Conservation (phyloP, 1,140 invertebrate genomes). For the Lasioglossum baleicum region DNA sequence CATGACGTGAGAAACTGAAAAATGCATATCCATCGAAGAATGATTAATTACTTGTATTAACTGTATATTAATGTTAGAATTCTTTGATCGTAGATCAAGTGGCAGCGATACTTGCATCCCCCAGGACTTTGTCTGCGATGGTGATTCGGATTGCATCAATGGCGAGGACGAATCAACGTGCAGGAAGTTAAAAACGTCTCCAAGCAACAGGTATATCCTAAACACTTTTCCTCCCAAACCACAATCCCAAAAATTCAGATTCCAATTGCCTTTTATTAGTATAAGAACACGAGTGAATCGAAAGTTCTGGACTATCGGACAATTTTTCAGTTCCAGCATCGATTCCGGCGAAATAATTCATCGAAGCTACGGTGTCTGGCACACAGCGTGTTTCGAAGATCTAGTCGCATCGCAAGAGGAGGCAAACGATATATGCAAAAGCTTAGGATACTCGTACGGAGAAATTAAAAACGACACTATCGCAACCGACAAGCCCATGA, state of each 20-base stretch:
- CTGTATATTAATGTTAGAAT: neutral
- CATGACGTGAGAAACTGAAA: constrained; percentile 71
- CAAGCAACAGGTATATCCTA: constrained; percentile 51
- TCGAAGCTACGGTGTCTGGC: constrained; percentile 82
- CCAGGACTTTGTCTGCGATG: constrained; percentile 87
- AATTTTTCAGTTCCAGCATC: constrained; percentile 66
- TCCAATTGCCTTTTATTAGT: no score
- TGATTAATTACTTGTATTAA: no score
- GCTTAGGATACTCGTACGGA: constrained; percentile 58
- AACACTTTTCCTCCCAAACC: neutral
- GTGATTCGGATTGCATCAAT: constrained; percentile 84
- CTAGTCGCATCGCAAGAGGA: constrained; percentile 45
- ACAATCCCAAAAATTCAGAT: no score
- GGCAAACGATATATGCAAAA: constrained; percentile 49
- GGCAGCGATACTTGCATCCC: constrained; percentile 81
- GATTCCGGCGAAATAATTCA: constrained; percentile 81
- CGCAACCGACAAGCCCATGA: constrained; percentile 7
- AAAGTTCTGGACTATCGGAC: neutral
- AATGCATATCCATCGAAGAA: neutral
- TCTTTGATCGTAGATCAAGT: neutral
- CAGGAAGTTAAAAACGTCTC: constrained; percentile 61
- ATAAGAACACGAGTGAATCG: no score
- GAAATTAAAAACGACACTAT: constrained; percentile 5
- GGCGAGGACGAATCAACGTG: constrained; percentile 85
- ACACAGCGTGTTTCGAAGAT: constrained; percentile 80